phyloP scores from a whole-genome alignment of 2,797 vertebrate species.

The Phoxinus dragarum region DNA sequence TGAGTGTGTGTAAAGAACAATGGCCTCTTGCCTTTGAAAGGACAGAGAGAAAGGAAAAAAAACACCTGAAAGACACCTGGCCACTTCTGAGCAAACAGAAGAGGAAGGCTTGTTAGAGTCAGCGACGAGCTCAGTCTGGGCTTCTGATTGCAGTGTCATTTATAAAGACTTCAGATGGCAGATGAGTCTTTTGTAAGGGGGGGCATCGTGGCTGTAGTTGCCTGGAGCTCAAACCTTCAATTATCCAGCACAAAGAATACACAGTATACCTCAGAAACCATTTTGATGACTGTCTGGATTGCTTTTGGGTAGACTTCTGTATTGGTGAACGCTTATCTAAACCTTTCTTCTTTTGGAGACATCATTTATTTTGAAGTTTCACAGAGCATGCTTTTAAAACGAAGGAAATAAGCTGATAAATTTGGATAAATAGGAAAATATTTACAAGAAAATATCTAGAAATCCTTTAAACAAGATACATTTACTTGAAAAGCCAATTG shows the following conservation, averaged over 20 bases:
- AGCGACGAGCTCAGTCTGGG: not conserved
- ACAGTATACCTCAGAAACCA: conserved; percentile 5
- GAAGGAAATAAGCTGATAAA: not conserved
- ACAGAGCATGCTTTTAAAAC: not conserved
- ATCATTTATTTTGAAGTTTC: not conserved
- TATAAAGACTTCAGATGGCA: conserved; percentile 7
- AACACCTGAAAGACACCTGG: not conserved
- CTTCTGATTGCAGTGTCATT: conserved; percentile 23
- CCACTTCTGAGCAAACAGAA: conserved; percentile 16
- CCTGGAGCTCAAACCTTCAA: conserved; percentile 26
- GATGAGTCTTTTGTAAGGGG: conserved; percentile 33
- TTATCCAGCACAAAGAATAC: conserved; percentile 32
- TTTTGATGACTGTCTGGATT: conserved; percentile 34
- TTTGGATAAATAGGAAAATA: not conserved
- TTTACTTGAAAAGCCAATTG: not conserved
- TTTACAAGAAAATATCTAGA: not conserved
- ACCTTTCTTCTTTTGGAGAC: not conserved
- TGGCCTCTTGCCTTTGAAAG: too few species aligned
- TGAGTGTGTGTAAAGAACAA: too few species aligned
- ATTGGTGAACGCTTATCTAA: conserved; percentile 21
- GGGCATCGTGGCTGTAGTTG: not conserved
- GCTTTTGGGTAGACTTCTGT: conserved; percentile 21
- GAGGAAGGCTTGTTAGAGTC: conserved; percentile 11
- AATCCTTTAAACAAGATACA: not conserved
- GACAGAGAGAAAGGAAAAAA: too few species aligned